Evolutionary conservation across 2,888 invertebrate genomes (phyloP), one percentile per base, ranked within the genome.

Genomic region (Cheilosia impressa): DNA sequence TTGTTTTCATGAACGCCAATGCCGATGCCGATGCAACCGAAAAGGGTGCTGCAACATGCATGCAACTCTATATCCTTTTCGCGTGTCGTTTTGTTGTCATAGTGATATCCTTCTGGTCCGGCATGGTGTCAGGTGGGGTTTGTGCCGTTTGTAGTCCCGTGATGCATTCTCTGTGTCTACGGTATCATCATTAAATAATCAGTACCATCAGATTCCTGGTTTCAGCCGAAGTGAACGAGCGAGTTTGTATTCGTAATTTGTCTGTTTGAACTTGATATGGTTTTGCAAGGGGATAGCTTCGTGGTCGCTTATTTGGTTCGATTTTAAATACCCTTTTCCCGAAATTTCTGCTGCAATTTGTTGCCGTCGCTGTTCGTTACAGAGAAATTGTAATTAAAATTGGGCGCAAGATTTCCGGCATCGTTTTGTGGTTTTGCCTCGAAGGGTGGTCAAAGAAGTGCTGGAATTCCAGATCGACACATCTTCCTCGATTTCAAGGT

Each of bases 31-130:
- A 27, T 52, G 45, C 5, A 52, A 53, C 47, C 52, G 50, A 22
- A 63, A n/a, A 52, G 66, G 82, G 60, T 60, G 50, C 13, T 45
- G 22, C 41, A 52, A 52, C 68, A 80, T 75, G 27, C 24, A 75
- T 78, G 79, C 68, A 78, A 79, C 73, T 79, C 72, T 78, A 73
- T 78, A 83, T 73, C 62, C 63, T 79, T 79, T 83, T 69, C 78
- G 73, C 73, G 78, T 83, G 83, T 83, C 73, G 58, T 73, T 69
- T 68, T 43, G 73, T 69, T 83, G 73, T 55, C 52, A 79, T 52
- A 57, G 17, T 65, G 79, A 79, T 83, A 83, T 83, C 77, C 78
- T 79, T 72, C 66, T 50, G 60, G 78, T 77, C 73, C 50, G 53
- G 41, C 27, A 43, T 66, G 73, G 73, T 78, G 63, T 78, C 83